Evolutionary conservation across 2,888 invertebrate genomes (phyloP), one percentile per base, ranked within the genome.

Genomic region (Folsomia manolachei): DNA sequence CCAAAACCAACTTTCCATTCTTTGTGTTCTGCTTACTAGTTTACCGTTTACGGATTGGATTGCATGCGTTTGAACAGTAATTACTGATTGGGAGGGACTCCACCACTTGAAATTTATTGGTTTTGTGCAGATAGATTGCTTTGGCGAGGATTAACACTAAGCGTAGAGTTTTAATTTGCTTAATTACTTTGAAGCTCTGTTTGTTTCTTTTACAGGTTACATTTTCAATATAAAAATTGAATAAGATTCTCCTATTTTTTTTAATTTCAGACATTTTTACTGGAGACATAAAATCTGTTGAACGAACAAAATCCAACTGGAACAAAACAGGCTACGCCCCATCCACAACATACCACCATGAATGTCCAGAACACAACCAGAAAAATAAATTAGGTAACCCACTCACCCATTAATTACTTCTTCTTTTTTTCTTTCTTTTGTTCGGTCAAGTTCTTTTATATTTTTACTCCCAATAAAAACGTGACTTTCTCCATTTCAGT

Each of bases 261-360:
- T 18, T 24, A 11, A n/a, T 67, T 70, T 19, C 74, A 80, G 80
- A 79, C 77, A 72, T 77, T 67, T 80, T 75, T 65, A 75, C 78
- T 14, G 81, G 82, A 67, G 56, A 56, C n/a, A 4, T 56, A 21
- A 56, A 56, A 56, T 19, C 18, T 7, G 18, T 56, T 19, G 56
- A 56, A 7, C 7, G n/a, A 56, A 18, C n/a, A 7, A 56, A 56
- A n/a, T 19, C 56, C 21, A 18, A 56, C 21, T 56, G 56, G 56
- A 90, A 90, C 83, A 83, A 88, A 2, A 89, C 90, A 0, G 86
- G 86, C 39, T 82, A 83, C 71, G 87, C 88, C 79, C 83, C 89
- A 19, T 89, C 89, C 74, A 88, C 88, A 78, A 90, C 89, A 82
- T 89, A 89, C 80, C 84, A 85, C 65, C 85, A 81, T 86, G 85